phyloP scores from a whole-genome alignment of 2,888 invertebrate species.

The Thereva unica region DNA sequence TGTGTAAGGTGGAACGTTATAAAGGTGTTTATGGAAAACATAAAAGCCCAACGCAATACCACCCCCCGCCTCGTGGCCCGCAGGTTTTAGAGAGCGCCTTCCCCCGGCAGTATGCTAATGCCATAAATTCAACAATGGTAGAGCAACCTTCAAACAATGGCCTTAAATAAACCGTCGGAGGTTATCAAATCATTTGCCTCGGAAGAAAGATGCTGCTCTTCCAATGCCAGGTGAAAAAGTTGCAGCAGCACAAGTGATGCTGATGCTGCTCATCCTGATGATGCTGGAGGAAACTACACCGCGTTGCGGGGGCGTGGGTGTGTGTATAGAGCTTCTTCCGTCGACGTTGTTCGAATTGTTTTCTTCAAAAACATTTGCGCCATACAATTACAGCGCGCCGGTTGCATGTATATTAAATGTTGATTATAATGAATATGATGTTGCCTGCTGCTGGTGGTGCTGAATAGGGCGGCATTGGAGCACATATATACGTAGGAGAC shows the following conservation, averaged over 20 bases:
- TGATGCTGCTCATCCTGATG: too few species aligned
- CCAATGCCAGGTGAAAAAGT: too few species aligned
- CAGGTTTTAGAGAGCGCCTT: neutral
- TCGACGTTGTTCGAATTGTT: constrained; percentile 27
- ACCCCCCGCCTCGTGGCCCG: neutral
- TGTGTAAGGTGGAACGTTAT: constrained; percentile 13
- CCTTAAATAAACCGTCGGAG: constrained; percentile 37
- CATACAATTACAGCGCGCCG: constrained; percentile 16
- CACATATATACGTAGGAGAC: neutral
- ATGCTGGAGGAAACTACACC: too few species aligned
- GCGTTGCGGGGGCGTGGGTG: too few species aligned
- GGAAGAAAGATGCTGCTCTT: constrained; percentile 14
- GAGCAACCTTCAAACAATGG: constrained; percentile 32
- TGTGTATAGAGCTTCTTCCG: too few species aligned
- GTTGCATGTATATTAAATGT: constrained; percentile 22
- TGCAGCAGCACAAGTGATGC: too few species aligned
- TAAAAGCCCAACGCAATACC: neutral
- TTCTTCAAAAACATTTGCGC: constrained; percentile 37
- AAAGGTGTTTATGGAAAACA: constrained; percentile 15
- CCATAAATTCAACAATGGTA: constrained; percentile 19
- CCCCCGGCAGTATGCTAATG: constrained; percentile 13
- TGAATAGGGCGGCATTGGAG: neutral
- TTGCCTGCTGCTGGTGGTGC: neutral
- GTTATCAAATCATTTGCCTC: constrained; percentile 35
- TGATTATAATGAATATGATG: constrained; percentile 21